Evolutionary conservation across 2,113 vertebrate species (phyloP).

Genomic region (Dryoscopus gambensis): DNA sequence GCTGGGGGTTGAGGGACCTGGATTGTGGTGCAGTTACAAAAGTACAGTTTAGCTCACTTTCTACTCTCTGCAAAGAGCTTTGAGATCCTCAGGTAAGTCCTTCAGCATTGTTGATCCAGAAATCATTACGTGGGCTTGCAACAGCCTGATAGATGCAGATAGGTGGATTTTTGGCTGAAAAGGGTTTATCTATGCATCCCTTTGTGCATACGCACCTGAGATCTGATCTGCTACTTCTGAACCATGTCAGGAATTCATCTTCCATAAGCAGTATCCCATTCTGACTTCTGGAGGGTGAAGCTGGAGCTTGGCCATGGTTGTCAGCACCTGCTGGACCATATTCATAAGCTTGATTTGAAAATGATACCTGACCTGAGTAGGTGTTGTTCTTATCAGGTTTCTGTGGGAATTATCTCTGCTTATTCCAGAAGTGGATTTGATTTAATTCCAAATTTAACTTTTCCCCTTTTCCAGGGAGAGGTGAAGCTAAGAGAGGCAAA

Average conservation of each 20-base stretch:
- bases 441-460: not conserved
- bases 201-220: not conserved
- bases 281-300: not conserved
- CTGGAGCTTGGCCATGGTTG: not conserved
- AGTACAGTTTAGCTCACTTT: not conserved
- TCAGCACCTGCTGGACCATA: not conserved
- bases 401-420: not conserved
- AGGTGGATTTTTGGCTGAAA: not conserved
- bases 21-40: not conserved
- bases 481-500: not conserved
- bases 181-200: not conserved
- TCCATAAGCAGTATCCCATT: not conserved
- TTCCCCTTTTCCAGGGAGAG: not conserved
- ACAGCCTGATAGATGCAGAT: not conserved
- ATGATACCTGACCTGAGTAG: not conserved
- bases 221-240: not conserved
- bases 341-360: not conserved
- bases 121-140: not conserved
- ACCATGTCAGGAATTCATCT: not conserved
- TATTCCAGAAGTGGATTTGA: not conserved
- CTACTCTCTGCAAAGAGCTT: not conserved
- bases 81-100: not conserved
- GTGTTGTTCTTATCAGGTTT: not conserved
- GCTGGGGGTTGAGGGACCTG: not conserved
- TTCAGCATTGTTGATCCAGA: not conserved